Percentiles rank a stretch among this genome's conserved stretches.
These are phyloP conservation scores for Nomada ruficornis DNA, from an alignment of 2,888 invertebrate species.

Conservation along the genomic window DNA sequence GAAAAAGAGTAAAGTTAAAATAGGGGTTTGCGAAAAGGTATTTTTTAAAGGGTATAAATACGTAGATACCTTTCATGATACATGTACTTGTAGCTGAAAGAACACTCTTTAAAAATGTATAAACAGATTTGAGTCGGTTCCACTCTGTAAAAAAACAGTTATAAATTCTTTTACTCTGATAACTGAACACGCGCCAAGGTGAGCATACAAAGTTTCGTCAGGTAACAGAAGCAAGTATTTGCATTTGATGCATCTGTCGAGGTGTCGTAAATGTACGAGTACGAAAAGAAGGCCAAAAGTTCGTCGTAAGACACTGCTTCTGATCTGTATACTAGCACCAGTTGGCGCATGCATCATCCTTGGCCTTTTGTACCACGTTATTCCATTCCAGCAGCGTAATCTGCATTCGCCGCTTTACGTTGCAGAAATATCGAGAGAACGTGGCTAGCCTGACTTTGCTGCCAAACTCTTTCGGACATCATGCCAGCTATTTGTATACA, in stretches of 20 bases:
- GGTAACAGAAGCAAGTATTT: neutral
- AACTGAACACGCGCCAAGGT: conserved; percentile 19
- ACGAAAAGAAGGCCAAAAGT: conserved; percentile 48
- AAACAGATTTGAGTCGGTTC: neutral
- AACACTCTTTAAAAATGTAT: neutral
- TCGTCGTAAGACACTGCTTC: conserved; percentile 64
- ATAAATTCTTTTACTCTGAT: neutral
- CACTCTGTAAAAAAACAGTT: neutral
- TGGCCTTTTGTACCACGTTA: conserved; percentile 70
- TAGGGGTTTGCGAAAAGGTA: too few relatives aligned
- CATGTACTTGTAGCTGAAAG: too few relatives aligned
- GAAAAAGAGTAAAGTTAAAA: too few relatives aligned
- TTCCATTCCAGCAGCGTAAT: conserved; percentile 75
- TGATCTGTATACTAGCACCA: conserved; percentile 62
- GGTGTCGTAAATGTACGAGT: conserved; percentile 49
- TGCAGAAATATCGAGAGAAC: conserved; percentile 76
- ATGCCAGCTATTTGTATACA: conserved; percentile 23
- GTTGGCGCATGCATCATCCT: conserved; percentile 72
- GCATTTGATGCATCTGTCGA: conserved; percentile 35
- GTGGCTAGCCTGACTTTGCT: conserved; percentile 70
- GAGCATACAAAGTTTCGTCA: conserved; percentile 29
- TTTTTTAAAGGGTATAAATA: too few relatives aligned
- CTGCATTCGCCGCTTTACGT: conserved; percentile 73
- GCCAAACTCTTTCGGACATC: conserved; percentile 63
- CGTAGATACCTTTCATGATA: too few relatives aligned